A percentile compares a stretch with the other conserved stretches of the same genome.
Conservation (phyloP, 2,888 invertebrate genomes). For the Pseudococcus longispinus region DNA sequence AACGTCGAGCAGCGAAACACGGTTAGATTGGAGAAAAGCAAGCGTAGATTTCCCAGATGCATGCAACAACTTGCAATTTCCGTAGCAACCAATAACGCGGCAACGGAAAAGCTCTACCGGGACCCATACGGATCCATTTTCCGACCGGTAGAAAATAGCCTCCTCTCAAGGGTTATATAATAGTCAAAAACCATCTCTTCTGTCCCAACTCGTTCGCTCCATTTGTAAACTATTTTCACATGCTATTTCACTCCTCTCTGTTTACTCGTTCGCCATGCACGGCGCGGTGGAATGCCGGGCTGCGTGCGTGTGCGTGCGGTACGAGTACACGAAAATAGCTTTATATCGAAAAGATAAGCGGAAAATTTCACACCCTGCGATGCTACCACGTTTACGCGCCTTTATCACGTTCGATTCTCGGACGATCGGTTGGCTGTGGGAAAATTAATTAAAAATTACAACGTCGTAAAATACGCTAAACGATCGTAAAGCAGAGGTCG, state of each 20-base stretch:
- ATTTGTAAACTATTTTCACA: slow-evolving; percentile 45
- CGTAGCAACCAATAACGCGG: slow-evolving; percentile 56
- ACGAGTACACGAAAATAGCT: too few relatives aligned
- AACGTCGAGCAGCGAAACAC: not conserved
- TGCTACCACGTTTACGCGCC: not conserved
- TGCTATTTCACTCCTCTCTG: not conserved
- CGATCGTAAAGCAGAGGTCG: slow-evolving; percentile 16
- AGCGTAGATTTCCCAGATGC: slow-evolving; percentile 56
- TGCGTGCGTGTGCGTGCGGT: too few relatives aligned
- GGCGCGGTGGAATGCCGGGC: too few relatives aligned
- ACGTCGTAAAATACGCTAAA: slow-evolving; percentile 32
- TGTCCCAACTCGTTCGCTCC: slow-evolving; percentile 26
- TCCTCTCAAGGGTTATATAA: slow-evolving; percentile 59
- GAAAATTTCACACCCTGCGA: not conserved
- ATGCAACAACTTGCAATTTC: slow-evolving; percentile 59
- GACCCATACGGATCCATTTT: slow-evolving; percentile 57
- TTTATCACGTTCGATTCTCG: not conserved
- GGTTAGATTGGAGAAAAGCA: slow-evolving; percentile 52
- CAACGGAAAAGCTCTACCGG: slow-evolving; percentile 57
- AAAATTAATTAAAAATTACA: slow-evolving; percentile 36
- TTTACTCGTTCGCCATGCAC: not conserved
- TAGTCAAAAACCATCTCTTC: slow-evolving; percentile 54
- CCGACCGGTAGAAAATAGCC: slow-evolving; percentile 58
- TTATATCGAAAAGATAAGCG: too few relatives aligned
- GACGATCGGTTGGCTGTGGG: not conserved